Percentiles rank a stretch among this genome's conserved stretches.
Evolutionary conservation across 1,140 invertebrate species (phyloP).

Genomic region (Aradophagus sp.): DNA sequence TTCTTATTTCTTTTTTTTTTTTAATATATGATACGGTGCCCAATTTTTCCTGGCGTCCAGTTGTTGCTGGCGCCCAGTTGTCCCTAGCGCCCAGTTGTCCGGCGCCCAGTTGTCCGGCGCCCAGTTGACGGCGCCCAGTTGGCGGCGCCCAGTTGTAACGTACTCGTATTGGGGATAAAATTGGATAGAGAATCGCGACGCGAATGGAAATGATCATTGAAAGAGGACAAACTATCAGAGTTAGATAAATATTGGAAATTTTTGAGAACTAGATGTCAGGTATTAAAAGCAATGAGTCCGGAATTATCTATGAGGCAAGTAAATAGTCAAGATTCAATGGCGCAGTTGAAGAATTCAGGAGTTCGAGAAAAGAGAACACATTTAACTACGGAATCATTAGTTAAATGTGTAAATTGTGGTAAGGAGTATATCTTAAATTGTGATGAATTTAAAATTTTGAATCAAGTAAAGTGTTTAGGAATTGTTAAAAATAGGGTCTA

Average conservation of each 20-base stretch:
- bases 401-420: background rate
- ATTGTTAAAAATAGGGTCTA: background rate
- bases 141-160: no score
- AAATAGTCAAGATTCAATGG: background rate
- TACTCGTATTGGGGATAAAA: no score
- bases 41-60: no score
- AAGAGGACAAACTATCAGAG: background rate
- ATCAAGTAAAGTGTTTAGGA: background rate
- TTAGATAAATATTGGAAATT: slow-evolving; percentile 2
- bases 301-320: background rate
- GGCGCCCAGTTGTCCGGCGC: no score
- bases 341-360: no score
- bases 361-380: no score
- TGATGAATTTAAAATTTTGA: slow-evolving; percentile 2
- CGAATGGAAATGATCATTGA: slow-evolving; percentile 1
- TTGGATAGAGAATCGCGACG: background rate
- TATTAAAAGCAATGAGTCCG: background rate
- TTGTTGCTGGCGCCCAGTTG: no score
- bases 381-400: no score
- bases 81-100: no score
- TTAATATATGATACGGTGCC: no score
- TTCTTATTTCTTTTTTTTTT: no score
- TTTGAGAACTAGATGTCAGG: slow-evolving; percentile 1
- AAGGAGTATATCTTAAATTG: slow-evolving; percentile 5
- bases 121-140: no score